Evolutionary conservation across 2,797 vertebrate species (phyloP), one percentile per base, ranked within the genome.

Genomic region (Sternotherus odoratus): DNA sequence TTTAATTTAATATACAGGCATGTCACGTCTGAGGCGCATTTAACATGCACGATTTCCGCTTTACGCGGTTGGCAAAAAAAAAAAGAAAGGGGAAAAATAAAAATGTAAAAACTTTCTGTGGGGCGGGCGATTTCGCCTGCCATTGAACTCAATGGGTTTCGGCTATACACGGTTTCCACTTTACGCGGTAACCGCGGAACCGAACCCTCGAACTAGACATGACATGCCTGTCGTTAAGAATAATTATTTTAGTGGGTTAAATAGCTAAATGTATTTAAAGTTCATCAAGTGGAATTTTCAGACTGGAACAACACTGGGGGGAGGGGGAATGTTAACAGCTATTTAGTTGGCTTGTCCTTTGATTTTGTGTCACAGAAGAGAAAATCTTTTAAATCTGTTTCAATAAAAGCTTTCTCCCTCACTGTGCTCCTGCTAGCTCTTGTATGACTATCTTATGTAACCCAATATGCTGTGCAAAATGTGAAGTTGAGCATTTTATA

Each of bases 361-460:
- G 53, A 43, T 33, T 39, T 86, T 91, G 79, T 93, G 83, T 80
- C 54, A 78, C 56, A 77, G 78, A 43, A 79, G 74, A 77, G 87
- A 72, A 82, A 7, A 81, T 43, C 26, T 83, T 16, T 43, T 92
- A 63, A 11, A 75, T 39, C 63, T 91, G 17, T 86, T 79, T 83
- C 75, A 96, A 95, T 96, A 97, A 95, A 97, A 46, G 75, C 56
- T 92, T 93, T 92, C 54, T 95, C 28, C 79, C 24, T 93, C 46
- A 23, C 39, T 53, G 36, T 28, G 89, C 75, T 89, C 75, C 87
- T 72, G 53, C 3, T 92, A 15, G 2, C 33, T 90, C 33, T 39
- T 21, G 21, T 43, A n/a, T 6, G 72, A n/a, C 46, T 79, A 69
- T 39, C 66, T 21, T 69, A 6, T 39, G n/a, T 36, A 83, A 21